These are phyloP conservation scores for Pterostichus niger DNA, from an alignment of 2,888 invertebrate genomes.

Conservation along the genomic window DNA sequence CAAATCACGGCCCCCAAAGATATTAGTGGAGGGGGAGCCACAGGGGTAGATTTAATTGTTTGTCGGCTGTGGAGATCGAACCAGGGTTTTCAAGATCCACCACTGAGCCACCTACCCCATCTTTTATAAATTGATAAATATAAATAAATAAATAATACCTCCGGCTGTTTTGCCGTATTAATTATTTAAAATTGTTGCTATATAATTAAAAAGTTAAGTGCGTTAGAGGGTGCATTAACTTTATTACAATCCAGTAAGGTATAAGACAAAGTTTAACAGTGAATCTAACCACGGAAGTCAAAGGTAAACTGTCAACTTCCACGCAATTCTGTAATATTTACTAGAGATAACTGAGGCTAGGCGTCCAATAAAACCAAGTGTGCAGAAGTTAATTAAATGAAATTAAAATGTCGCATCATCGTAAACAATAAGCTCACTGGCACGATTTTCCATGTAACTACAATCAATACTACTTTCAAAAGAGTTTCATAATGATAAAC, in stretches of 20 bases:
- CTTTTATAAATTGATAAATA: too few relatives aligned
- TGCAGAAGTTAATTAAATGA: conserved; percentile 55
- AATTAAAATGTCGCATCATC: conserved; percentile 45
- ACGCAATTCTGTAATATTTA: conserved; percentile 60
- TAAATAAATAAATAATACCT: too few relatives aligned
- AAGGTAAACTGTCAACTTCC: conserved; percentile 58
- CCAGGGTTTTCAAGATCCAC: too few relatives aligned
- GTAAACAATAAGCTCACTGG: neutral
- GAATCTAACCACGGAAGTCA: conserved; percentile 45
- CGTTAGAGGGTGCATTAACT: conserved; percentile 45
- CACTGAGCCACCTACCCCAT: too few relatives aligned
- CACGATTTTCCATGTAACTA: neutral
- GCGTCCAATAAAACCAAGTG: conserved; percentile 31
- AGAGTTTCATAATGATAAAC: too few relatives aligned
- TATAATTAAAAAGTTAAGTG: conserved; percentile 49
- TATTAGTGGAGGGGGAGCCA: too few relatives aligned
- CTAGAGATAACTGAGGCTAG: conserved; percentile 39
- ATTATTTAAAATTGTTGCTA: conserved; percentile 22
- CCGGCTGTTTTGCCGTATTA: neutral
- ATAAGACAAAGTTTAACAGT: conserved; percentile 50
- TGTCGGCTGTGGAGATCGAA: too few relatives aligned
- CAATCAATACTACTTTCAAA: too few relatives aligned
- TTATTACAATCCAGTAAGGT: conserved; percentile 28
- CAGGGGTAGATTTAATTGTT: too few relatives aligned
- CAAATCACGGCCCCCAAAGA: too few relatives aligned